These are phyloP conservation scores for Brachionus plicatilis DNA, from an alignment of 1,140 invertebrate species.

Conservation along the genomic window DNA sequence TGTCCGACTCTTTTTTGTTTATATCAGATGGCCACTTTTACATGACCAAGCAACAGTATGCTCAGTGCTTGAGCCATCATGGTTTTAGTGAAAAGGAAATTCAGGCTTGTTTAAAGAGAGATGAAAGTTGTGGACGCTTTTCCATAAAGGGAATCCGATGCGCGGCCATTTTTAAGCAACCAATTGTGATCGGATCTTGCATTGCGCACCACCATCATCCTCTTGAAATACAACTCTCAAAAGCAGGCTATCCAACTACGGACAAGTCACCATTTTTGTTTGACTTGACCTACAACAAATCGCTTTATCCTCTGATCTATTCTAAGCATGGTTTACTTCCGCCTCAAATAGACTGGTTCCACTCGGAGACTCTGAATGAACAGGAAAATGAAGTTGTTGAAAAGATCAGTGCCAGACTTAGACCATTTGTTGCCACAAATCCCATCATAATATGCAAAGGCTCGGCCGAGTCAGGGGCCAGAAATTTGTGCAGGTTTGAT, in stretches of 20 bases:
- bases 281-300: background rate
- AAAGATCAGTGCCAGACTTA: background rate
- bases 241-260: background rate
- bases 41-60: background rate
- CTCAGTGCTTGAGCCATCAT: background rate
- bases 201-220: background rate
- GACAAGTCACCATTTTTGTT: background rate
- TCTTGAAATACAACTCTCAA: background rate
- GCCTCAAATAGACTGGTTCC: background rate
- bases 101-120: background rate
- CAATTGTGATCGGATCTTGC: background rate
- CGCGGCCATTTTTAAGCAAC: background rate
- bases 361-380: background rate
- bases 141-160: background rate
- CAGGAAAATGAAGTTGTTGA: background rate
- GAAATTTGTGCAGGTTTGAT: background rate
- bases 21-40: background rate
- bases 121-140: background rate
- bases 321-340: background rate
- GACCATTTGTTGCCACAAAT: background rate
- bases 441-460: slow-evolving; percentile 1
- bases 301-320: background rate
- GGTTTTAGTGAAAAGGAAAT: background rate
- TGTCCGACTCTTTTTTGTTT: background rate
- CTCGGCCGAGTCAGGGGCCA: background rate